Evolutionary conservation across 2,888 invertebrate species (phyloP).

Genomic region (Dorcus parallelipipedus): DNA sequence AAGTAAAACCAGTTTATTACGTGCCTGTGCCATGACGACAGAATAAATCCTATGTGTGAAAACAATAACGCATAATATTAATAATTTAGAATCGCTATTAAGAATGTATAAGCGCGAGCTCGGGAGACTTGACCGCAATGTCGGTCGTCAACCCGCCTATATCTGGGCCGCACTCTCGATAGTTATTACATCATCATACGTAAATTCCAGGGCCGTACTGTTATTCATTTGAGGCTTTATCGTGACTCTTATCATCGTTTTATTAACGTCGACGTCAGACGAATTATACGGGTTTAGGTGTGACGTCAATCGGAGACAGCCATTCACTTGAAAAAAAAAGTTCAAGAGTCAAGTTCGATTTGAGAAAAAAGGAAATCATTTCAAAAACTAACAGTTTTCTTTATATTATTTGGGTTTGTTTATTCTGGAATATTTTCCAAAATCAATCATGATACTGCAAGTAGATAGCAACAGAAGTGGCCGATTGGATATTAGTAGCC

Average conservation of each 20-base stretch:
- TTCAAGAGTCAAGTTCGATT: no score
- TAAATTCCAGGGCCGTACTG: conserved; percentile 20
- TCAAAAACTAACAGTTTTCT: no score
- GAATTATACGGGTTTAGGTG: no score
- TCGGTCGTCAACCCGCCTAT: conserved; percentile 33
- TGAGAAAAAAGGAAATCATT: no score
- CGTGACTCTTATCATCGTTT: not conserved
- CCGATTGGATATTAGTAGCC: conserved; percentile 14
- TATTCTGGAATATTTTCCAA: no score
- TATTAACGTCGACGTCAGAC: no score
- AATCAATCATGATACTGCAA: not conserved
- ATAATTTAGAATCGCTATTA: not conserved
- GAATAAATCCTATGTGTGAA: not conserved
- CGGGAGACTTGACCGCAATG: conserved; percentile 45
- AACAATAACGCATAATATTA: conserved; percentile 1
- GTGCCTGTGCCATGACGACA: not conserved
- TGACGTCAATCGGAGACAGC: no score
- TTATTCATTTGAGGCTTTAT: not conserved
- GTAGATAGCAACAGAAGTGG: conserved; percentile 11
- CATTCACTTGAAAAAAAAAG: no score
- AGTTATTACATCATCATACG: conserved; percentile 20
- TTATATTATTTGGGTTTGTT: no score
- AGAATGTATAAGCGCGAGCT: conserved; percentile 10
- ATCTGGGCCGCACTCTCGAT: conserved; percentile 38
- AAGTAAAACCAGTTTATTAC: no score